These are phyloP conservation scores for Allygus modestus DNA, from an alignment of 2,888 invertebrate species.

Conservation along the genomic window DNA sequence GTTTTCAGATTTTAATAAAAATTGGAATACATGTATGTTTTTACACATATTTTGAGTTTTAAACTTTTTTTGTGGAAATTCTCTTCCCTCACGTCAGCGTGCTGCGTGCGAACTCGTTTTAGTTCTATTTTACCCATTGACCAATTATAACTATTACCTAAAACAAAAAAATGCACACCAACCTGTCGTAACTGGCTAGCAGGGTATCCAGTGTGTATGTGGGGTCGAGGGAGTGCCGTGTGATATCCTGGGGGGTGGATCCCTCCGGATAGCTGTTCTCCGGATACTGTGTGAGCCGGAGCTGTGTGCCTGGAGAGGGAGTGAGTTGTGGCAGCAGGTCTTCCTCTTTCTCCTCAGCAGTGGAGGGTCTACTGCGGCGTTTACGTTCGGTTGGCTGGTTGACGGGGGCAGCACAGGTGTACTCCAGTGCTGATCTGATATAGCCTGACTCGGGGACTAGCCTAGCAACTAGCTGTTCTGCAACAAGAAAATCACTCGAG, in stretches of 20 bases:
- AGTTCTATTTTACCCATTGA: no score
- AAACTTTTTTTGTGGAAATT: no score
- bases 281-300: conserved; percentile 88
- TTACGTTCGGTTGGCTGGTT: conserved; percentile 63
- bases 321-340: conserved; percentile 88
- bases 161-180: no score
- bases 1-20: no score
- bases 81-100: no score
- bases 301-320: conserved; percentile 87
- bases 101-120: no score
- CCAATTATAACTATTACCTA: no score
- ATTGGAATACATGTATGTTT: no score
- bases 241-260: conserved; percentile 89
- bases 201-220: conserved; percentile 83
- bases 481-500: conserved; percentile 64
- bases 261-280: conserved; percentile 86
- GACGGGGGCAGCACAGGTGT: conserved; percentile 74
- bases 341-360: conserved; percentile 73
- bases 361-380: conserved; percentile 73
- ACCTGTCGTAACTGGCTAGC: conserved; percentile 66
- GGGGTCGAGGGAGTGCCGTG: conserved; percentile 90
- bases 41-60: no score
- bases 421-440: conserved; percentile 89
- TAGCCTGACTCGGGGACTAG: conserved; percentile 85
- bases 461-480: conserved; percentile 78